Base-by-base conservation (phyloP, 1,140 invertebrate species). In the Globodera rostochiensis region DNA sequence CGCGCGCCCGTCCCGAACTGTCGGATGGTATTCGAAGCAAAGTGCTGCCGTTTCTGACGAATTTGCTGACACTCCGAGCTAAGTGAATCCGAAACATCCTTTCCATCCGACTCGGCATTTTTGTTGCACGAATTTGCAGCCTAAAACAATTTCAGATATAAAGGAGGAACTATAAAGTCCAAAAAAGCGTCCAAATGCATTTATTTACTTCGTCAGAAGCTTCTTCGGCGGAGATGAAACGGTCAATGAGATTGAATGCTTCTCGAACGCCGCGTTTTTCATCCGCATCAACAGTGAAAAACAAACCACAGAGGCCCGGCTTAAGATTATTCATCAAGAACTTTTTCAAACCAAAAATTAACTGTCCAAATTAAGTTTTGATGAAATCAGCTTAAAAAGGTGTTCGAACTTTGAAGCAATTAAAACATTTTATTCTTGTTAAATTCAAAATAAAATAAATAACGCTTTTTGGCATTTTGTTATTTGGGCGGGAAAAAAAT, bases 61-160 rank as follows among this genome's bases (percentile, higher is more conserved):
- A 36, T 71, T 69, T 70, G 19, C 46, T n/a, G 76, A 70, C 76
- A 78, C 25, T 66, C 76, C 11, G 53, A 45, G n/a, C 49, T 70
- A 25, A 78, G 66, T 9, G 76, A 78, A 45, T 78, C 76, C 21
- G 76, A 78, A 78, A 78, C n/a, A 46, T 78, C 76, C 49, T 69
- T 11, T 64, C 57, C 76, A 78, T 77, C 45, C 9, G 4, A 1
- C 15, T 2, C 1, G 19, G 11, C 57, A 67, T 7, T 69, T 45
- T n/a, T 9, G n/a, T 9, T n/a, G 25, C 45, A 64, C 19, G 8
- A 4, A 36, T 67, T 25, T 36, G 19, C 70, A 7, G 36, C 5
- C 69, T 47, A 71, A 71, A 71, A 69, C 25, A 25, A 73, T 36
- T 36, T 36, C 36, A 36, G 2, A 36, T 36, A 36, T 36, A 36